Percentiles rank a stretch among this genome's conserved stretches.
These are phyloP conservation scores for Spea multiplicata DNA, from an alignment of 2,113 vertebrate species.

Conservation along the genomic window DNA sequence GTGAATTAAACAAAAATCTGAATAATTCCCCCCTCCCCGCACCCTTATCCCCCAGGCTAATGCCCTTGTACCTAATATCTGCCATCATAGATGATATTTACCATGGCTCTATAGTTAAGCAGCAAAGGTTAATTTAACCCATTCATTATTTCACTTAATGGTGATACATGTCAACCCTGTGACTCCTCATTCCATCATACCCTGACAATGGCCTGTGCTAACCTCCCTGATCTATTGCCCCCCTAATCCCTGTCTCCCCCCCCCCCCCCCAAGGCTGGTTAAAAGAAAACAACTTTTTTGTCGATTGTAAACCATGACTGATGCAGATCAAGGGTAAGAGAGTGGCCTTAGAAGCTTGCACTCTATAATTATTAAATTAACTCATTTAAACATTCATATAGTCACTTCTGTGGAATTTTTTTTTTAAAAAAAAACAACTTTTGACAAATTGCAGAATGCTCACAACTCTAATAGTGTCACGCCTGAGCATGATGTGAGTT, in stretches of 20 bases:
- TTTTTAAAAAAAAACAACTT: no score
- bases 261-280: neutral
- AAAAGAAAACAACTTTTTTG: no score
- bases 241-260: neutral
- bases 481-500: no score
- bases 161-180: conserved; percentile 7
- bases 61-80: conserved; percentile 1
- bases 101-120: neutral
- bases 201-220: conserved; percentile 1
- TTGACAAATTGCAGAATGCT: no score
- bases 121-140: neutral
- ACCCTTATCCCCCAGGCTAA: neutral
- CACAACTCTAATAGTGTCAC: no score
- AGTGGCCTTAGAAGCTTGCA: no score
- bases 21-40: conserved; percentile 49
- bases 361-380: no score
- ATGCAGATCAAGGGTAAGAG: no score
- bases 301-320: no score
- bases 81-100: no score
- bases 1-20: conserved; percentile 10
- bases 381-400: no score
- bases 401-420: no score
- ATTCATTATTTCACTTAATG: neutral
- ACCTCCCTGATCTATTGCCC: neutral
- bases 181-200: conserved; percentile 16